Evolutionary conservation across 2,797 vertebrate genomes (phyloP).

Genomic region (Lophius americanus): DNA sequence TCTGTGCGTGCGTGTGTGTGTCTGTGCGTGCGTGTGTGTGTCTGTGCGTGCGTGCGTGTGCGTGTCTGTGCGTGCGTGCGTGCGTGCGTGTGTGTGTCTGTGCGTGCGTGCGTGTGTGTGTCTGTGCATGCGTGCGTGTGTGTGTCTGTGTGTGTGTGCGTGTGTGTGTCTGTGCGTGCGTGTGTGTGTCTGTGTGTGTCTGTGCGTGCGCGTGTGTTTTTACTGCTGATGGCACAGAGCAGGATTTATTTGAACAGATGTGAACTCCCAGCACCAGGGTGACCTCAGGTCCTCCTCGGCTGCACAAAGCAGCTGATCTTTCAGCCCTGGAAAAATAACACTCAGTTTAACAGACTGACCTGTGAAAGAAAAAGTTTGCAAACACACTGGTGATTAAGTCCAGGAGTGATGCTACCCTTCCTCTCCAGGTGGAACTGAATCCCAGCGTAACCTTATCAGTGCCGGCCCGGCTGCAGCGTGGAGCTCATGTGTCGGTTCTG

Average conservation of each 20-base stretch:
- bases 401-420: slow-evolving; percentile 49
- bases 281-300: slow-evolving; percentile 75
- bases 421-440: slow-evolving; percentile 42
- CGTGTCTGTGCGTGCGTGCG: slow-evolving; percentile 16
- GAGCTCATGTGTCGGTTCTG: slow-evolving; percentile 38
- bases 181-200: slow-evolving; percentile 20
- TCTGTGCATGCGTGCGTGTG: neutral
- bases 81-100: slow-evolving; percentile 23
- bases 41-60: slow-evolving; percentile 1
- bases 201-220: slow-evolving; percentile 62
- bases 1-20: slow-evolving; percentile 21
- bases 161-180: neutral
- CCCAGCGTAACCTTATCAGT: slow-evolving; percentile 55
- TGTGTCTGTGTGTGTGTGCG: slow-evolving; percentile 15
- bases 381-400: slow-evolving; percentile 51
- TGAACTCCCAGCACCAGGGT: slow-evolving; percentile 73
- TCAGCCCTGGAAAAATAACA: slow-evolving; percentile 77
- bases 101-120: slow-evolving; percentile 18
- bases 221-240: slow-evolving; percentile 71
- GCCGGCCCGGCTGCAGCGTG: slow-evolving; percentile 28
- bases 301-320: slow-evolving; percentile 73
- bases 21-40: slow-evolving; percentile 25
- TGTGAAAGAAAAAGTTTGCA: slow-evolving; percentile 52
- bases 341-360: slow-evolving; percentile 76
- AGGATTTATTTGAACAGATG: slow-evolving; percentile 84